These are phyloP conservation scores for Caenorhabditis panamensis DNA, from an alignment of 2,888 invertebrate species.

Conservation along the genomic window DNA sequence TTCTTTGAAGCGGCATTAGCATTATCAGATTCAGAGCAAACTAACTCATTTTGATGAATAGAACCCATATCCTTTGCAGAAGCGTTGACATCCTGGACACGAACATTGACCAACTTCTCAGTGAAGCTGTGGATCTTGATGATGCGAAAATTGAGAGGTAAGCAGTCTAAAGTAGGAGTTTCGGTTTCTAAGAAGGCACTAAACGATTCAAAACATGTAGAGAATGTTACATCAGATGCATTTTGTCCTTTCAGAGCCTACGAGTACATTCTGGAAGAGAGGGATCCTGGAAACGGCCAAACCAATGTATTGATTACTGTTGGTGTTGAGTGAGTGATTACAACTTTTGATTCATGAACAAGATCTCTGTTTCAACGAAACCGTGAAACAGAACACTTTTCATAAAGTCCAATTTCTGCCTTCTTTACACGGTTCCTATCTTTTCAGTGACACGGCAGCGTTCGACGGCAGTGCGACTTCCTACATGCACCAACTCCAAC, in stretches of 20 bases:
- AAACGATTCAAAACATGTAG: too few species aligned
- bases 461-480: slow-evolving; percentile 22
- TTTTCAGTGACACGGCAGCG: slow-evolving; percentile 12
- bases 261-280: slow-evolving; percentile 42
- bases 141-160: slow-evolving; percentile 40
- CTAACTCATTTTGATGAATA: too few species aligned
- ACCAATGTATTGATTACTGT: slow-evolving; percentile 43
- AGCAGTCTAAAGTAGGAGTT: too few species aligned
- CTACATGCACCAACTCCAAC: slow-evolving; percentile 29
- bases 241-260: slow-evolving; percentile 27
- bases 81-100: slow-evolving; percentile 19
- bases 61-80: slow-evolving; percentile 14
- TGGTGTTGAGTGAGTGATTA: slow-evolving; percentile 42
- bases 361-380: too few species aligned
- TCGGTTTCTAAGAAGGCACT: too few species aligned
- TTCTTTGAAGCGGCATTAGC: too few species aligned
- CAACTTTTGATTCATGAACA: not conserved
- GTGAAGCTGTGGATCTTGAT: slow-evolving; percentile 29
- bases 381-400: too few species aligned
- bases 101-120: slow-evolving; percentile 36
- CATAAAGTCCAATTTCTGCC: too few species aligned
- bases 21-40: too few species aligned
- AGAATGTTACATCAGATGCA: too few species aligned
- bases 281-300: slow-evolving; percentile 18
- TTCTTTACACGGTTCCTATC: not conserved